phyloP scores from a whole-genome alignment of 2,888 invertebrate species.

The Microctonus aethiopoides region DNA sequence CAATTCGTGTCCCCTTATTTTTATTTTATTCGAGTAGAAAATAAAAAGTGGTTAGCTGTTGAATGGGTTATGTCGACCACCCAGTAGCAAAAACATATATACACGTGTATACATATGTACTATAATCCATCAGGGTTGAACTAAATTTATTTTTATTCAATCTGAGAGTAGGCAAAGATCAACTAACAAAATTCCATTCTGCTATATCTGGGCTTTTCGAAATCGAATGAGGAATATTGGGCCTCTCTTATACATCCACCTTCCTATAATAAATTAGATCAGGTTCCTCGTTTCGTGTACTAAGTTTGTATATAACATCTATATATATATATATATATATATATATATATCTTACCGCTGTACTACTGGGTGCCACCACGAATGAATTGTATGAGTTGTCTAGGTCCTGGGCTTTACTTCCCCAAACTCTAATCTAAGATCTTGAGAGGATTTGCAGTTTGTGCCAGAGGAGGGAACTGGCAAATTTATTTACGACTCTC shows the following conservation, averaged over 20 bases:
- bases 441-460: slow-evolving; percentile 64
- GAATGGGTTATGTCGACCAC: slow-evolving; percentile 4
- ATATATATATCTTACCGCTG: slow-evolving; percentile 10
- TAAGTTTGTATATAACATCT: slow-evolving; percentile 7
- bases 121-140: slow-evolving; percentile 11
- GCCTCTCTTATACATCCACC: slow-evolving; percentile 35
- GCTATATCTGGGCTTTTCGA: slow-evolving; percentile 17
- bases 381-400: slow-evolving; percentile 62
- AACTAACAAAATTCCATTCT: slow-evolving; percentile 26
- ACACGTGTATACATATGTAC: neutral
- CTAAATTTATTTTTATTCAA: slow-evolving; percentile 31
- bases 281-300: slow-evolving; percentile 50
- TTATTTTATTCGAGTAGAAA: neutral
- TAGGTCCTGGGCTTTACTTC: slow-evolving; percentile 60
- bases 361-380: slow-evolving; percentile 31
- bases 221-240: slow-evolving; percentile 32
- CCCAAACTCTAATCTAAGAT: slow-evolving; percentile 64
- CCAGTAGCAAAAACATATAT: neutral
- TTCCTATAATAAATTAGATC: slow-evolving; percentile 64
- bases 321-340: slow-evolving; percentile 1
- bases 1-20: neutral
- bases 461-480: neutral
- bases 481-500: slow-evolving; percentile 43
- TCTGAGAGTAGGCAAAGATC: slow-evolving; percentile 15
- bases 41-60: neutral